Base-by-base conservation (phyloP, 2,113 vertebrate genomes). In the Agapornis roseicollis region DNA sequence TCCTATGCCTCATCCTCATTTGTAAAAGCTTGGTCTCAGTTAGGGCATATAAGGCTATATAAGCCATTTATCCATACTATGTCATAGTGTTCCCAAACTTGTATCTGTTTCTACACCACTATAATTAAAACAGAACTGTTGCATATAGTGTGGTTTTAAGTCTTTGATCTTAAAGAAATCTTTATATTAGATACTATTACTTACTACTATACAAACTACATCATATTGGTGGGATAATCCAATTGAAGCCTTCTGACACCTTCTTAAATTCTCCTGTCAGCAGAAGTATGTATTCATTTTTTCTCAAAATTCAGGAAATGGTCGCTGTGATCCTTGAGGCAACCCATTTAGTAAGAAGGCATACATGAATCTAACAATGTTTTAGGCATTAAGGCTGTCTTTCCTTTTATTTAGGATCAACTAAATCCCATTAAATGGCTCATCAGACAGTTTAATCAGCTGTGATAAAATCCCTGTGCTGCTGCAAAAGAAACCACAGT, bases 351-450 rank as follows among this genome's bases (percentile, higher is more conserved):
- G 2, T 69, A 61, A 88, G 33, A 85, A 82, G 14, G 17, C 11
- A 85, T 89, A 56, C 8, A 61, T 65, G 79, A 87, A 85, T 88
- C 56, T 85, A 76, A 74, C 16, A 95, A 20, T 4, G 27, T 93
- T 88, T 90, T 69, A 89, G 74, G 13, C 33, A 49, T 50, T 74
- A n/a, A 5, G 23, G 6, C 39, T 81, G 61, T 78, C n/a, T 83
- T 9, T 88, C 35, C 39, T 64, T 91, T 91, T 33, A 70, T 95
- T 96, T 90, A 72, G 60, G 69, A 63, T 90, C 66, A 93, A 28
- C 39, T 70, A 58, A 93, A 88, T 83, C 28, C 24, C 58, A 88
- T 85, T 94, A 88, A 80, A 53, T 88, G 83, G 18, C 22, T 94
- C 69, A 82, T 91, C 52, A 80, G 44, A 4, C 33, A 61, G 17